Evolutionary conservation across 2,888 invertebrate species (phyloP), one percentile per base, ranked within the genome.

Genomic region (Pyrochroa serraticornis): DNA sequence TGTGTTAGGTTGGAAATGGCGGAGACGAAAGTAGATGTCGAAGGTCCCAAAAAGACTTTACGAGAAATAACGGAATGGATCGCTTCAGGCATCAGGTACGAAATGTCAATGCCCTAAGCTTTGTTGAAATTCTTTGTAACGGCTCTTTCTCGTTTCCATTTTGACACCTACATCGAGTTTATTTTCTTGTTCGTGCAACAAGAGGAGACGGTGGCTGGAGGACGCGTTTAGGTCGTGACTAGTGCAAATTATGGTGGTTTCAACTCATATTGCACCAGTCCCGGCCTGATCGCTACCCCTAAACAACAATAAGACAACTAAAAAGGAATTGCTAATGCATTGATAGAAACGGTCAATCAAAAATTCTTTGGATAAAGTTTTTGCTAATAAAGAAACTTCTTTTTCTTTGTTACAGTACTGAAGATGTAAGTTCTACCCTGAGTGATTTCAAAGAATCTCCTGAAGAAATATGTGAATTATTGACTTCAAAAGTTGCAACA

Each of bases 241-340:
- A 71, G 70, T 75, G 78, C 79, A 77, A 75, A 78, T 72, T 80
- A 76, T 80, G 80, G 80, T 71, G 65, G 69, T 67, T 74, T 64
- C 48, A 60, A 66, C 72, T 80, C 80, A 80, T 74, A 80, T 80
- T 81, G 80, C 81, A 80, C 80, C 77, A 72, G 80, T 81, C 81
- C 80, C 81, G 80, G 81, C 80, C 80, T 80, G 79, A 79, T 75
- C 74, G 71, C 71, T 64, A 54, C 65, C 66, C 68, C 66, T 56
- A 30, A 42, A 33, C 42, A 51, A 57, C 55, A 14, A 7, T 46
- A 34, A 50, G 9, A n/a, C 8, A 36, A 12, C 36, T 33, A 9
- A 36, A 34, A 13, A 34, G 34, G 14, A 41, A 12, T 30, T 36
- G 7, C 7, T 42, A 13, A 42, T 13, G 12, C 12, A 12, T 6